Conservation (phyloP, 2,888 invertebrate genomes). For the Trissolcus japonicus region DNA sequence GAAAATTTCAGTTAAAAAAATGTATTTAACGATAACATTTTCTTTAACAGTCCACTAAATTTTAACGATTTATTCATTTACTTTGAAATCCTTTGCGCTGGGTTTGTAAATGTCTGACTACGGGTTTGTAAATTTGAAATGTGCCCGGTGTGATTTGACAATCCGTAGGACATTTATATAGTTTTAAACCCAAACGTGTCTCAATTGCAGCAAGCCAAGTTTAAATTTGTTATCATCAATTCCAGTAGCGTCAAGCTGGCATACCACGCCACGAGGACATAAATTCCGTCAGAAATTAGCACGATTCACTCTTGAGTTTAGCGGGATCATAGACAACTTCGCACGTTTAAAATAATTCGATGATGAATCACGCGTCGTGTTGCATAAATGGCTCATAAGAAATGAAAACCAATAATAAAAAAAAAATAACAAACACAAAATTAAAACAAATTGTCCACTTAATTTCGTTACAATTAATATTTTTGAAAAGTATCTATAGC, state of each 20-base stretch:
- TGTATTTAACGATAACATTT: not conserved
- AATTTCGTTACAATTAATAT: conserved; percentile 37
- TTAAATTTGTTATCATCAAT: conserved; percentile 60
- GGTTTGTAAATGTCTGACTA: conserved; percentile 31
- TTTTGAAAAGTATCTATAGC: not conserved
- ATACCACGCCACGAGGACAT: conserved; percentile 52
- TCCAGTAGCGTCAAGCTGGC: conserved; percentile 54
- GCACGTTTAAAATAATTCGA: conserved; percentile 53
- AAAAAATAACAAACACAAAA: too few species aligned
- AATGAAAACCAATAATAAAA: conserved; percentile 31
- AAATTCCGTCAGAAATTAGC: conserved; percentile 57
- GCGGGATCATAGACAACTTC: conserved; percentile 33
- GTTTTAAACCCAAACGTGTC: conserved; percentile 52
- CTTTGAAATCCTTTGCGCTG: conserved; percentile 20
- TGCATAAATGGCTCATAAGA: conserved; percentile 24
- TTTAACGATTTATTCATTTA: conserved; percentile 17
- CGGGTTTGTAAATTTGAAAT: conserved; percentile 36
- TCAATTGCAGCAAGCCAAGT: conserved; percentile 58
- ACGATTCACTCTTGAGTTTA: conserved; percentile 41
- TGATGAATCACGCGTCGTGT: conserved; percentile 42
- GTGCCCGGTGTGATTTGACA: conserved; percentile 48
- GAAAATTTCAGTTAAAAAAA: too few species aligned
- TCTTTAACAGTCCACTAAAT: too few species aligned
- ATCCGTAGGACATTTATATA: conserved; percentile 51
- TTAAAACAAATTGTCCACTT: conserved; percentile 27